A percentile compares a stretch with the other conserved stretches of the same genome.
Conservation (phyloP, 2,113 vertebrate species). For the Gavialis gangeticus region DNA sequence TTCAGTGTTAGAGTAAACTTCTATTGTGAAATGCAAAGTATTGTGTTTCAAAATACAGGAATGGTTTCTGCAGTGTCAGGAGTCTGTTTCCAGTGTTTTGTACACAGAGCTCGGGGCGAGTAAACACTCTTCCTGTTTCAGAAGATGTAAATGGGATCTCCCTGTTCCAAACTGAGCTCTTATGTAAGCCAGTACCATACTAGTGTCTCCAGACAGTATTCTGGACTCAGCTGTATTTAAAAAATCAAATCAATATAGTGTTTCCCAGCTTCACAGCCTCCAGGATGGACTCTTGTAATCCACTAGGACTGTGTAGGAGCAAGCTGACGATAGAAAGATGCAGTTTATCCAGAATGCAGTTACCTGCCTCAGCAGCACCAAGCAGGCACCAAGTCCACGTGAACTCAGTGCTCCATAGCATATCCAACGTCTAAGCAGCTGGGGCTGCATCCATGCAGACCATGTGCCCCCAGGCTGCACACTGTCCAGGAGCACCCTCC, state of each 20-base stretch:
- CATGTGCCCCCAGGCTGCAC: background rate
- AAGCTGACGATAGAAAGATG: background rate
- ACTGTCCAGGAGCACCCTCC: background rate
- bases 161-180: fast-evolving
- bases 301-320: background rate
- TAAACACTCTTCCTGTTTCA: background rate
- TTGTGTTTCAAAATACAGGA: background rate
- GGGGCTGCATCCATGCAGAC: fast-evolving
- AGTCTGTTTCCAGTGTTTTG: background rate
- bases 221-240: background rate
- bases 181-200: fast-evolving
- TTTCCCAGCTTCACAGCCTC: background rate
- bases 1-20: background rate
- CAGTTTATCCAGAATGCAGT: fast-evolving
- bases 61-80: background rate
- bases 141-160: background rate
- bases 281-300: background rate
- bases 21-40: background rate
- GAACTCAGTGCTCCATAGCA: background rate
- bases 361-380: background rate
- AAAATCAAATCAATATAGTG: background rate
- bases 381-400: background rate
- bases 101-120: background rate
- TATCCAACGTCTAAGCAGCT: background rate
- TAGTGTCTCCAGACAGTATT: background rate